A percentile compares a stretch with the other conserved stretches of the same genome.
phyloP scores from a whole-genome alignment of 1,140 invertebrate species.

The Eupristina koningsbergeri region DNA sequence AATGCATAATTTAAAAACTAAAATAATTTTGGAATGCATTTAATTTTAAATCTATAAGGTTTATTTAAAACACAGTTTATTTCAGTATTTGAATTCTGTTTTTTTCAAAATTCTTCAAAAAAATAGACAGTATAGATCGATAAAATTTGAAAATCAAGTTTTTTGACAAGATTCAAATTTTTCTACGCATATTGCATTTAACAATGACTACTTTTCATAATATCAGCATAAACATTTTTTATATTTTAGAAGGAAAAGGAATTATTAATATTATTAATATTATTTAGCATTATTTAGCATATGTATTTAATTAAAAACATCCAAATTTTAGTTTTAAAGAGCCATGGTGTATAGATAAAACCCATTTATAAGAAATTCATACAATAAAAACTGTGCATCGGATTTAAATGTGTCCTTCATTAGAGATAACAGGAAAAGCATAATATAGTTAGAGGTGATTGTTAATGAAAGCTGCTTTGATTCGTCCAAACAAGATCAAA shows the following conservation, averaged over 20 bases:
- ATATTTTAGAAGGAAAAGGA: neutral
- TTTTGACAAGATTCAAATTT: neutral
- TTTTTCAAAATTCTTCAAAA: conserved; percentile 1
- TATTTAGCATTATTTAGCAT: too few species aligned
- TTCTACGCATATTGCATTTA: neutral
- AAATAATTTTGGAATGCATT: conserved; percentile 13
- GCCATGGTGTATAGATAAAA: neutral
- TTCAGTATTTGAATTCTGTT: neutral
- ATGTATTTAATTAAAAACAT: too few species aligned
- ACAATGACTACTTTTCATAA: neutral
- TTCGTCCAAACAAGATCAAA: conserved; percentile 40
- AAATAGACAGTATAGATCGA: neutral
- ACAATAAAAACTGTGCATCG: neutral
- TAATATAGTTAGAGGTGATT: conserved; percentile 31
- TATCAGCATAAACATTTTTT: neutral
- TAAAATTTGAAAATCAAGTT: neutral
- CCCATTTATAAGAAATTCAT: neutral
- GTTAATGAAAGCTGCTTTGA: conserved; percentile 44
- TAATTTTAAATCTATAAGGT: neutral
- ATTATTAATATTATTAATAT: too few species aligned
- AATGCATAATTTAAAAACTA: neutral
- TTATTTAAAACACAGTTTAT: conserved; percentile 12
- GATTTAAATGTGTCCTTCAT: conserved; percentile 9
- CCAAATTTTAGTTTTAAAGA: neutral
- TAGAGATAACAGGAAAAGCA: conserved; percentile 22